Conservation (phyloP, 2,888 invertebrate genomes). For the Dolichomitus sp. region DNA sequence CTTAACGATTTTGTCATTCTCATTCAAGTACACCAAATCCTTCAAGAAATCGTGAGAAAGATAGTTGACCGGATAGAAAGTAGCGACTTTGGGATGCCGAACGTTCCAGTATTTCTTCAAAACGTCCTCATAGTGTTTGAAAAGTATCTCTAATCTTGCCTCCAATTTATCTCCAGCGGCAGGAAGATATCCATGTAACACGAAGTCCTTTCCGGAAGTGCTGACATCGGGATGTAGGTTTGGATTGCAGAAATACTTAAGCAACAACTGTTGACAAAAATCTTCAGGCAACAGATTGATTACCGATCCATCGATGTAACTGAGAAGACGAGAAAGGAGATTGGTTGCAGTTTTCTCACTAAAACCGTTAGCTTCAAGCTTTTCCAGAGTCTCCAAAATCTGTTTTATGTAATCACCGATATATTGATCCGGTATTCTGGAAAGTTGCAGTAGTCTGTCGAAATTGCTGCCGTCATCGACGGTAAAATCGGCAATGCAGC, state of each 20-base stretch:
- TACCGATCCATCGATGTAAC: background rate
- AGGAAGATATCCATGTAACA: conserved; percentile 36
- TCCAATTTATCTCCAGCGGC: conserved; percentile 1
- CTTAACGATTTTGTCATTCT: background rate
- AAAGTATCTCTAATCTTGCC: conserved; percentile 57
- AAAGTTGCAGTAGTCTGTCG: background rate
- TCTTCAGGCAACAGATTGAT: conserved; percentile 73
- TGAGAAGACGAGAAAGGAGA: background rate
- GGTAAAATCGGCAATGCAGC: conserved; percentile 65
- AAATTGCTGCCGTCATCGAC: conserved; percentile 66
- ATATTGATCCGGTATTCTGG: conserved; percentile 65
- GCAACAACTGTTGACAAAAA: conserved; percentile 69
- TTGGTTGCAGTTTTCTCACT: accelerated
- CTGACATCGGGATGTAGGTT: background rate
- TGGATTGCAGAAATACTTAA: conserved; percentile 71
- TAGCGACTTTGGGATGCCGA: conserved; percentile 14
- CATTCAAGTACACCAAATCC: background rate
- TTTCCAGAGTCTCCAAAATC: conserved; percentile 64
- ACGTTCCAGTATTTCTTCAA: conserved; percentile 69
- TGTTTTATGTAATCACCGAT: conserved; percentile 66
- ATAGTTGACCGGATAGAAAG: conserved; percentile 67
- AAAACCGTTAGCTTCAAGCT: conserved; percentile 11
- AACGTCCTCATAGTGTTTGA: conserved; percentile 31
- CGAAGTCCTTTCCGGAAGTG: conserved; percentile 13
- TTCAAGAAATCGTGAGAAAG: conserved; percentile 14